These are phyloP conservation scores for Tenodera sinensis DNA, from an alignment of 2,888 invertebrate species.

Conservation along the genomic window DNA sequence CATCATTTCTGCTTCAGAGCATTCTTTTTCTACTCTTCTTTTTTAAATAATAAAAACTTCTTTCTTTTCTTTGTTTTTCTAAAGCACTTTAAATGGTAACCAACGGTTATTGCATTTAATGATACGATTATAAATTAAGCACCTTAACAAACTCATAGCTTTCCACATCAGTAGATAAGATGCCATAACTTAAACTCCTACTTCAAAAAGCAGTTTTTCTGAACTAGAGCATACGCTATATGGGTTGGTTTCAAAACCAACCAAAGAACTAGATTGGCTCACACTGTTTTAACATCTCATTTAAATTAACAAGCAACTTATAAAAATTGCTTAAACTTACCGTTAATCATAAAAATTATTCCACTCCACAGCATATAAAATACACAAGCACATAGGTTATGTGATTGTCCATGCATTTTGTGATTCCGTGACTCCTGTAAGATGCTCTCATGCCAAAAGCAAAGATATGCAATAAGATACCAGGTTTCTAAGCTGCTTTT, in stretches of 20 bases:
- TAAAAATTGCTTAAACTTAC: not conserved
- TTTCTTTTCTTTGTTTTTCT: not conserved
- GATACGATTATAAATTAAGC: not conserved
- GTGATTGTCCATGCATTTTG: not conserved
- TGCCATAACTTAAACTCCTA: not conserved
- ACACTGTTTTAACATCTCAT: no score
- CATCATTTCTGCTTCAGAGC: not conserved
- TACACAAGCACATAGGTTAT: not conserved
- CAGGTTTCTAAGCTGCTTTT: no score
- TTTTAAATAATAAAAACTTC: not conserved
- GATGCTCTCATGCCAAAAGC: not conserved
- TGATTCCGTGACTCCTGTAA: not conserved
- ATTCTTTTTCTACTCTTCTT: not conserved
- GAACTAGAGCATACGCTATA: no score
- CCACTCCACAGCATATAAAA: not conserved
- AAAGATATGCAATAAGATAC: not conserved
- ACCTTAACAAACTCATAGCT: not conserved
- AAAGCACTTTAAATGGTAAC: not conserved
- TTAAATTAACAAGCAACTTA: not conserved
- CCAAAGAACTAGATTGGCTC: no score
- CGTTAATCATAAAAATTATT: not conserved
- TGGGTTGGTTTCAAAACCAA: no score
- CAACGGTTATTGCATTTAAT: not conserved
- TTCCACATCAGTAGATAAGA: not conserved
- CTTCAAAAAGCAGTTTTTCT: no score